Evolutionary conservation across 2,888 invertebrate species (phyloP).

Genomic region (Watsonalla binaria): DNA sequence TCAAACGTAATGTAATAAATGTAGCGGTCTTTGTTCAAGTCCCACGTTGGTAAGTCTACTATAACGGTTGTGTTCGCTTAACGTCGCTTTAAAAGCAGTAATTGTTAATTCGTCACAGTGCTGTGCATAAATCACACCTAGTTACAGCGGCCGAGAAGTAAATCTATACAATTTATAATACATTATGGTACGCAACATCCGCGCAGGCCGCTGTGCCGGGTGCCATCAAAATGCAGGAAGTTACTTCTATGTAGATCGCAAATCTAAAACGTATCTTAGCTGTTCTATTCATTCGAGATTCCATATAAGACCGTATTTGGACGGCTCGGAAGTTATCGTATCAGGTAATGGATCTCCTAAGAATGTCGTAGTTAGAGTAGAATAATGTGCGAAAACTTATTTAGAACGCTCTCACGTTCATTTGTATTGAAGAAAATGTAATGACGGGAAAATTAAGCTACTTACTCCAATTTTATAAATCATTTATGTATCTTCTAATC

Average conservation of each 20-base stretch:
- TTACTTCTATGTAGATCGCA: slow-evolving; percentile 36
- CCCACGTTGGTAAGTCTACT: slow-evolving; percentile 29
- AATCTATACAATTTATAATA: slow-evolving; percentile 62
- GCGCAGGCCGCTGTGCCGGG: slow-evolving; percentile 15
- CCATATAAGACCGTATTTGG: neutral
- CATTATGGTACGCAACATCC: slow-evolving; percentile 40
- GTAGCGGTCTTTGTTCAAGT: slow-evolving; percentile 27
- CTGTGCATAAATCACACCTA: slow-evolving; percentile 64
- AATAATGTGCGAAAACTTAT: neutral
- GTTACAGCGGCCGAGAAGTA: slow-evolving; percentile 47
- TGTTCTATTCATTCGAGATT: slow-evolving; percentile 7
- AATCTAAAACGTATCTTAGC: slow-evolving; percentile 32
- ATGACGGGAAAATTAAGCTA: neutral
- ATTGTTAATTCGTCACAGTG: slow-evolving; percentile 72
- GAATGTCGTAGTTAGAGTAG: neutral
- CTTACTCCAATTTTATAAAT: neutral
- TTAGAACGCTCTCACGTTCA: neutral
- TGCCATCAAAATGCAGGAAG: slow-evolving; percentile 48
- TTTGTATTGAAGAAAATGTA: neutral
- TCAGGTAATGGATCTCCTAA: neutral
- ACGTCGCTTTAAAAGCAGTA: slow-evolving; percentile 47
- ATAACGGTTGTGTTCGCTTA: slow-evolving; percentile 44
- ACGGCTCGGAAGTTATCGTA: neutral
- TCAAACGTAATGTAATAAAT: slow-evolving; percentile 22
- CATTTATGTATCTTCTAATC: neutral